These are phyloP conservation scores for Pterostichus madidus DNA, from an alignment of 2,888 invertebrate genomes.

Conservation along the genomic window DNA sequence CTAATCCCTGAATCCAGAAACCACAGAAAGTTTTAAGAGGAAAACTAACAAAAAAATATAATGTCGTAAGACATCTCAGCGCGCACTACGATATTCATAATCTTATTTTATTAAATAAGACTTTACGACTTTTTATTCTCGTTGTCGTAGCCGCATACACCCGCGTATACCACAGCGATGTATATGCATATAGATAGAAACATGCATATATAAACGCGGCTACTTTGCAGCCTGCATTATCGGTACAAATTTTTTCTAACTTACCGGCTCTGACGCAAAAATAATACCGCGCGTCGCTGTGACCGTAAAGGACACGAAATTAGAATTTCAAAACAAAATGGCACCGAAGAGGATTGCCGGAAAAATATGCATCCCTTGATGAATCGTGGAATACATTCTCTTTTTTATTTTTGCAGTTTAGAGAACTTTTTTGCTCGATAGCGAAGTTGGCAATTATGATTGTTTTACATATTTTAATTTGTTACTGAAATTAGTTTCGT, in stretches of 20 bases:
- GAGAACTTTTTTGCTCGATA: constrained; percentile 29
- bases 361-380: constrained; percentile 61
- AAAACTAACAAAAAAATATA: constrained; percentile 23
- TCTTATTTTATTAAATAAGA: constrained; percentile 65
- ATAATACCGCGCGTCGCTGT: constrained; percentile 48
- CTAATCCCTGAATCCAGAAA: constrained; percentile 23
- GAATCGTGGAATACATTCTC: constrained; percentile 30
- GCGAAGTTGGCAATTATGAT: constrained; percentile 17
- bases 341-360: constrained; percentile 51
- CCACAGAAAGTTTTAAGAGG: constrained; percentile 31
- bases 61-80: constrained; percentile 44
- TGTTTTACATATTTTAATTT: constrained; percentile 55
- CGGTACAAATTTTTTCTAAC: constrained; percentile 56
- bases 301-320: constrained; percentile 58
- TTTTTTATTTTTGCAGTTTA: constrained; percentile 35
- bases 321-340: constrained; percentile 64
- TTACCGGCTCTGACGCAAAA: constrained; percentile 52
- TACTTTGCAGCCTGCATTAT: constrained; percentile 43
- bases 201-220: constrained; percentile 60
- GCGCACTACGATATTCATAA: constrained; percentile 59
- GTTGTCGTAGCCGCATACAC: neutral
- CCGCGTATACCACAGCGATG: constrained; percentile 23
- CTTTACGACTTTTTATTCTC: constrained; percentile 54
- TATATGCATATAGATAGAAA: constrained; percentile 64
- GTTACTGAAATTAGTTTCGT: neutral